A percentile compares a stretch with the other conserved stretches of the same genome.
These are phyloP conservation scores for Bombus pyrosoma DNA, from an alignment of 1,140 invertebrate genomes.

Conservation along the genomic window DNA sequence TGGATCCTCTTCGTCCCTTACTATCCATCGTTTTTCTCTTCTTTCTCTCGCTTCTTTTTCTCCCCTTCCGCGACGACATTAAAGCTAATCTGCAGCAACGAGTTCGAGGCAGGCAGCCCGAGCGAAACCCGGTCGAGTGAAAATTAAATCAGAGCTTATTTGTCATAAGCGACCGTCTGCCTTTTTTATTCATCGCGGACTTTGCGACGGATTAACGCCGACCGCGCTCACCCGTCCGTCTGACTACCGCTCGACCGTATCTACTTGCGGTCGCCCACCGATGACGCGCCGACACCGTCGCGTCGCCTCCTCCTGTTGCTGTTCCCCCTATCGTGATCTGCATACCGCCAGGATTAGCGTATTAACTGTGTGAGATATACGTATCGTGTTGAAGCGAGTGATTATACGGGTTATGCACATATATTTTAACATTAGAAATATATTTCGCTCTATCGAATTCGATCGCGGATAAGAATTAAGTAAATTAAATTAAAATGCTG, in stretches of 20 bases:
- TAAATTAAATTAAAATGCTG: not conserved
- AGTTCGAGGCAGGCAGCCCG: slow-evolving; percentile 62
- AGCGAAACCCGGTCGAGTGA: slow-evolving; percentile 72
- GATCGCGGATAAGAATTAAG: not conserved
- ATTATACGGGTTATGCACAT: not conserved
- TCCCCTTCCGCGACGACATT: slow-evolving; percentile 56
- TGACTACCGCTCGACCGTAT: slow-evolving; percentile 59
- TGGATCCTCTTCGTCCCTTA: slow-evolving; percentile 28
- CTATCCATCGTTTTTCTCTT: slow-evolving; percentile 1
- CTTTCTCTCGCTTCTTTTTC: slow-evolving; percentile 5
- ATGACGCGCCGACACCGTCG: not conserved
- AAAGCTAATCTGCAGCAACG: slow-evolving; percentile 75
- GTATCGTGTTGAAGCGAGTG: not conserved
- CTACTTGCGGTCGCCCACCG: slow-evolving; percentile 52
- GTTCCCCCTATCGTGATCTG: not conserved
- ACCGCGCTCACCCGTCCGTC: slow-evolving; percentile 56
- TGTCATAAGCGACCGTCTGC: slow-evolving; percentile 69
- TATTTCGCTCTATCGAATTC: not conserved
- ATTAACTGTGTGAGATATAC: not conserved
- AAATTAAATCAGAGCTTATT: slow-evolving; percentile 79
- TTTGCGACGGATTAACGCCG: slow-evolving; percentile 71
- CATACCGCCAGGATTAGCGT: not conserved
- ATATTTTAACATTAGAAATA: not conserved
- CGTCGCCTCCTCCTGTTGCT: not conserved
- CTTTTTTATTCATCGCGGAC: slow-evolving; percentile 67